Conservation (phyloP, 2,797 vertebrate genomes). For the Alcedo quadribrachys region DNA sequence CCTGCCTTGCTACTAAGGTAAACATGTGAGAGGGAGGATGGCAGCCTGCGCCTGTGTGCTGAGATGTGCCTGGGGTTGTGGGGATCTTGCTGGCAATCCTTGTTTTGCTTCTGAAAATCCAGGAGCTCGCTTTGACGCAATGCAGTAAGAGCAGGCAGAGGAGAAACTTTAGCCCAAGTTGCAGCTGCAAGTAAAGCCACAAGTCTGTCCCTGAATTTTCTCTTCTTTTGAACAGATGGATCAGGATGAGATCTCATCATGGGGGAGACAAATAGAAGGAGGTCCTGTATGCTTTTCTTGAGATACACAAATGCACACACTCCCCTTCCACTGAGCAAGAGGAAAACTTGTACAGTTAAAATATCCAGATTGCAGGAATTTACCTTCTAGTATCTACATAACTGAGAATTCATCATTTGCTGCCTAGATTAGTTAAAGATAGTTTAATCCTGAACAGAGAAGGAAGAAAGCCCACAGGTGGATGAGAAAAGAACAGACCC, state of each 20-base stretch:
- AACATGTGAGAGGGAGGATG: background rate
- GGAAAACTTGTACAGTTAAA: background rate
- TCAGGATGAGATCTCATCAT: fast-evolving
- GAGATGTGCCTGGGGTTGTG: fast-evolving
- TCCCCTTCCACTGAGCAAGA: background rate
- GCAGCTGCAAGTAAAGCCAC: background rate
- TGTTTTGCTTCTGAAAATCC: background rate
- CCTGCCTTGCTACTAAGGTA: background rate
- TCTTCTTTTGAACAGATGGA: background rate
- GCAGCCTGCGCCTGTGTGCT: fast-evolving
- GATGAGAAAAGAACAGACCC: background rate
- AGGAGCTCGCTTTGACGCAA: constrained; percentile 57
- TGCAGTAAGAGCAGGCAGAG: constrained; percentile 61
- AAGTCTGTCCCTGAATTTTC: background rate
- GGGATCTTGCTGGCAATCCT: background rate
- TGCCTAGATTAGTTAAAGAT: background rate
- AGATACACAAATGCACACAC: fast-evolving
- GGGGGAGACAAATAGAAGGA: background rate
- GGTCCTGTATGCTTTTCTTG: background rate
- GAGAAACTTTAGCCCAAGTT: constrained; percentile 33
- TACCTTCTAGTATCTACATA: background rate
- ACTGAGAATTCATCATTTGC: fast-evolving
- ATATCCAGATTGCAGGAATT: fast-evolving
- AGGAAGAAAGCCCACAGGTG: fast-evolving
- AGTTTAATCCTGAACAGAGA: background rate